These are phyloP conservation scores for Liparis tanakae DNA, from an alignment of 2,797 vertebrate species.

Conservation along the genomic window DNA sequence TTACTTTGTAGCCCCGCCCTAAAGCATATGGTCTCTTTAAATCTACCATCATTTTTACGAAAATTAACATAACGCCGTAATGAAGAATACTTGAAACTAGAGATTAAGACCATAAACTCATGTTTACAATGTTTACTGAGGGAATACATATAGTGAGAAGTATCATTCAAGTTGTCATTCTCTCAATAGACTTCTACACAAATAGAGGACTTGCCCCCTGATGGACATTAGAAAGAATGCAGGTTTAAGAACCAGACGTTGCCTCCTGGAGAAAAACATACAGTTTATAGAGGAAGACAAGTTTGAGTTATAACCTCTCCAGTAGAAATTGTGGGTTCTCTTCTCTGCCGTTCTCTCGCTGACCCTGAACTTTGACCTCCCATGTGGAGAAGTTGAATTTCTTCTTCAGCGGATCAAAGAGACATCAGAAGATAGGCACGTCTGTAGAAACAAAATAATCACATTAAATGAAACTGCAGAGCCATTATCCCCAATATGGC, in stretches of 20 bases:
- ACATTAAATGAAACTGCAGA: constrained; percentile 52
- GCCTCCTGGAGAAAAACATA: no score
- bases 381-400: constrained; percentile 20
- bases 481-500: constrained; percentile 50
- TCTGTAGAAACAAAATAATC: constrained; percentile 56
- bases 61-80: no score
- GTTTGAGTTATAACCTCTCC: constrained; percentile 15
- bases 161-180: not conserved
- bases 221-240: not conserved
- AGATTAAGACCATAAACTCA: not conserved
- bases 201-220: not conserved
- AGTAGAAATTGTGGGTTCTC: not conserved
- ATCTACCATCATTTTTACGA: no score
- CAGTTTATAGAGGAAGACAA: not conserved
- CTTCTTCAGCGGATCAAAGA: constrained; percentile 28
- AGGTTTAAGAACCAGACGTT: not conserved
- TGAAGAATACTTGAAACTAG: no score
- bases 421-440: constrained; percentile 25
- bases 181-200: not conserved
- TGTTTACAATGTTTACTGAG: not conserved
- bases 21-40: no score
- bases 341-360: not conserved
- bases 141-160: not conserved
- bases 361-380: constrained; percentile 29
- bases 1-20: no score